phyloP scores from a whole-genome alignment of 2,797 vertebrate species.

The Pseudochromis fuscus region DNA sequence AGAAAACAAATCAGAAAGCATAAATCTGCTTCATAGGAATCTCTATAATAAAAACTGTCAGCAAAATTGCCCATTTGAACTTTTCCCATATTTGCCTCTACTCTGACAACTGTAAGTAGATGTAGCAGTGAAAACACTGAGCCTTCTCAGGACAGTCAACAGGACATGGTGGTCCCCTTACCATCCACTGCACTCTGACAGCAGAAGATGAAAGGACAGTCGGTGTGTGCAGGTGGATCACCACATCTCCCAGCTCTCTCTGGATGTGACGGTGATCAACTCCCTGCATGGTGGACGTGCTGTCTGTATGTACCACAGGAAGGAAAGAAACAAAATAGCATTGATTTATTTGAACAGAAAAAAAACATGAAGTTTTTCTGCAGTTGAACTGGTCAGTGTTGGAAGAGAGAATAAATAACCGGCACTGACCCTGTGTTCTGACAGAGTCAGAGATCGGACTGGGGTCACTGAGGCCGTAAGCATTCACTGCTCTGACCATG shows the following conservation, averaged over 20 bases:
- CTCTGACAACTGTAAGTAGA: not conserved
- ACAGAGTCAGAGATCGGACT: conserved; percentile 96
- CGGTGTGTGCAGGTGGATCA: conserved; percentile 94
- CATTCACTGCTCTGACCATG: conserved; percentile 94
- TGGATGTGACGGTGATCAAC: conserved; percentile 97
- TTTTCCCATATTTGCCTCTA: conserved; percentile 22
- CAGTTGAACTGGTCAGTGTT: not conserved
- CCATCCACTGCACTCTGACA: conserved; percentile 95
- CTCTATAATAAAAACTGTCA: conserved; percentile 7
- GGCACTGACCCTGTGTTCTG: conserved; percentile 92
- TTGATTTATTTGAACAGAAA: not conserved
- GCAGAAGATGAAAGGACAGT: conserved; percentile 94
- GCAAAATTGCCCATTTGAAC: conserved; percentile 4
- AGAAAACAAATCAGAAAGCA: conserved; percentile 22
- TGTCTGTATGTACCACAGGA: conserved; percentile 83
- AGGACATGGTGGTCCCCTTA: conserved; percentile 75
- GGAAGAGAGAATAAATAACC: conserved; percentile 1
- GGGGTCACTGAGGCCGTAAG: conserved; percentile 96
- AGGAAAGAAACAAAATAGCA: not conserved
- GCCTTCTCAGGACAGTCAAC: conserved; percentile 5
- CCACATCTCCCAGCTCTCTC: conserved; percentile 93
- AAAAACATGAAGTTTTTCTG: not conserved
- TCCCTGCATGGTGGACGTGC: conserved; percentile 92
- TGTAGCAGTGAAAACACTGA: not conserved
- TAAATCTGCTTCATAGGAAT: not conserved